Conservation (phyloP, 2,113 vertebrate species). For the Corydoras maculifer region DNA sequence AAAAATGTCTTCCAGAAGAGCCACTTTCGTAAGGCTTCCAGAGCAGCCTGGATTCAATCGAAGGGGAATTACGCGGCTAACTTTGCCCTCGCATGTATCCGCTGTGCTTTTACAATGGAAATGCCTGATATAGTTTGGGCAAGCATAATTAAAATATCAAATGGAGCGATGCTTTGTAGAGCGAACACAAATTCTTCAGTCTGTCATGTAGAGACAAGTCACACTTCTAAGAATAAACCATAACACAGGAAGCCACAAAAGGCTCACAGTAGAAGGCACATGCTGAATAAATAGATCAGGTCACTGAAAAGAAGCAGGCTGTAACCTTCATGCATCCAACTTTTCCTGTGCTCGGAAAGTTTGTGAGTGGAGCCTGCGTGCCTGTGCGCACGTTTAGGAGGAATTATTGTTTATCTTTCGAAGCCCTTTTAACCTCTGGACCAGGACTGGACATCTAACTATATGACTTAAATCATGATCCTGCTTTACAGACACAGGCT, state of each 20-base stretch:
- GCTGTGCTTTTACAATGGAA: too few species aligned
- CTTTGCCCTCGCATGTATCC: too few species aligned
- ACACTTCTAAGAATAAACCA: constrained; percentile 17
- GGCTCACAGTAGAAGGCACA: neutral
- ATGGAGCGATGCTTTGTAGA: neutral
- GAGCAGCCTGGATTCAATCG: too few species aligned
- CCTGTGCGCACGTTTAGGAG: neutral
- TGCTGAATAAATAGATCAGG: constrained; percentile 5
- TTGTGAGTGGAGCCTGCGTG: constrained; percentile 23
- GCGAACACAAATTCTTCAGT: constrained; percentile 2
- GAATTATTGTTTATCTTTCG: too few species aligned
- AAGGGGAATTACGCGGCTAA: too few species aligned
- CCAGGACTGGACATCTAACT: constrained; percentile 47
- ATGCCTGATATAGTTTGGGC: too few species aligned
- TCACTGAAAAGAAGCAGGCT: constrained; percentile 1
- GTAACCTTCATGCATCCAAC: constrained; percentile 11
- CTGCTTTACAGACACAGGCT: too few species aligned
- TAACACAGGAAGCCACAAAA: constrained; percentile 5
- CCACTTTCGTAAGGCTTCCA: too few species aligned
- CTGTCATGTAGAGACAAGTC: constrained; percentile 1
- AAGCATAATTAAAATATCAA: neutral
- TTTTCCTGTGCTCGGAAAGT: constrained; percentile 9
- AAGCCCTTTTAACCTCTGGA: too few species aligned
- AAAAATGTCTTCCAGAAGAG: constrained; percentile 20
- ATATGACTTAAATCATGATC: constrained; percentile 30